phyloP scores from a whole-genome alignment of 2,888 invertebrate genomes.

The Pseudococcus jackbeardsleyi region DNA sequence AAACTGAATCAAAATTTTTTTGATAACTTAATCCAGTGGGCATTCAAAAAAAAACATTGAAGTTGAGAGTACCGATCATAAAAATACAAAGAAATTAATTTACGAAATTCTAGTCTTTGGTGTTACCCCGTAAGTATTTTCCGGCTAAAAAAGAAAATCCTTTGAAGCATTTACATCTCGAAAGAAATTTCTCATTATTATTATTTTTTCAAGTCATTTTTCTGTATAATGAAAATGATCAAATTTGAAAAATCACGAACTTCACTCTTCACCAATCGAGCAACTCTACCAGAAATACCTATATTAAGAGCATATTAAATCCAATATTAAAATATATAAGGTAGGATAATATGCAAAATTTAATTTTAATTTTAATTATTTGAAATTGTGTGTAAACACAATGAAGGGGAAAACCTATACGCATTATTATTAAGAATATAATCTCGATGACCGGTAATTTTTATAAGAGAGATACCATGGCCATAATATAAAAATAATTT shows the following conservation, averaged over 20 bases:
- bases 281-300: neutral
- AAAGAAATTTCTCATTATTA: too few species aligned
- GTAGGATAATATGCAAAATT: slow-evolving; percentile 16
- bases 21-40: too few species aligned
- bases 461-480: neutral
- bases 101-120: too few species aligned
- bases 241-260: too few species aligned
- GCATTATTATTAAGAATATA: slow-evolving; percentile 60
- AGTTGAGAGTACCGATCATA: too few species aligned
- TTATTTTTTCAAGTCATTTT: neutral
- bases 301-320: slow-evolving; percentile 37
- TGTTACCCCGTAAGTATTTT: too few species aligned
- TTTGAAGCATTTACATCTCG: too few species aligned
- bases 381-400: slow-evolving; percentile 58
- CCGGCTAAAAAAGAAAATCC: too few species aligned
- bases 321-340: slow-evolving; percentile 16
- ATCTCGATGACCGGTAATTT: slow-evolving; percentile 37
- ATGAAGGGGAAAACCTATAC: slow-evolving; percentile 65
- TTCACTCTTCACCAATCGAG: neutral
- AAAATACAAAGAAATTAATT: too few species aligned
- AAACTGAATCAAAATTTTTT: too few species aligned
- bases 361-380: slow-evolving; percentile 60
- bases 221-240: neutral
- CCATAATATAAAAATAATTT: slow-evolving; percentile 7
- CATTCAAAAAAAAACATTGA: too few species aligned